Percentiles rank a stretch among this genome's conserved stretches.
Conservation (phyloP, 2,113 vertebrate species). For the Galbula dea region DNA sequence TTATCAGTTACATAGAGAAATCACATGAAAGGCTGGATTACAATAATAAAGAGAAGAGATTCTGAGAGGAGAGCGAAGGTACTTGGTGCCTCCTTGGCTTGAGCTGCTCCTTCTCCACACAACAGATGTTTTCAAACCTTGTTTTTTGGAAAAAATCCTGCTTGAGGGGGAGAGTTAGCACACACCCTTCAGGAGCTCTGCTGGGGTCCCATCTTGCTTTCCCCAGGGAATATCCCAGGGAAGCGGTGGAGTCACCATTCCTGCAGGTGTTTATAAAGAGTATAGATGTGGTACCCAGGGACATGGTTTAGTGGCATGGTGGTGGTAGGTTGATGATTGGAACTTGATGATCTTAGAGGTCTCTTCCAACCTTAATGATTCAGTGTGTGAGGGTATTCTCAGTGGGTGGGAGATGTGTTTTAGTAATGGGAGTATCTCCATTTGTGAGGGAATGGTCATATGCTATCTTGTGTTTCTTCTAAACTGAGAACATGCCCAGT, state of each 20-base stretch:
- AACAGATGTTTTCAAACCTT: neutral
- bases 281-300: too few relatives aligned
- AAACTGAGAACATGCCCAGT: fast-evolving
- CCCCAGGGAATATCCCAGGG: neutral
- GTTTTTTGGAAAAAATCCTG: neutral
- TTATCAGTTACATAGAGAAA: constrained; percentile 54
- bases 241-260: too few relatives aligned
- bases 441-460: neutral
- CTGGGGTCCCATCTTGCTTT: neutral
- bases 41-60: constrained; percentile 39
- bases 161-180: neutral
- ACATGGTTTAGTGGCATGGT: too few relatives aligned
- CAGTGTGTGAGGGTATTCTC: fast-evolving
- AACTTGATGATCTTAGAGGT: too few relatives aligned
- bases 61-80: neutral
- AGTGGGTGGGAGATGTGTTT: neutral
- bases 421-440: fast-evolving
- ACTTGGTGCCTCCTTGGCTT: neutral
- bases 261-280: too few relatives aligned
- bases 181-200: fast-evolving
- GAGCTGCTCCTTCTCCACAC: neutral
- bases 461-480: neutral
- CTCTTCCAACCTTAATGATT: too few relatives aligned
- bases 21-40: constrained; percentile 54
- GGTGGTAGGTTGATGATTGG: too few relatives aligned